Evolutionary conservation across 2,113 vertebrate genomes (phyloP).

Genomic region (Labeo rohita): DNA sequence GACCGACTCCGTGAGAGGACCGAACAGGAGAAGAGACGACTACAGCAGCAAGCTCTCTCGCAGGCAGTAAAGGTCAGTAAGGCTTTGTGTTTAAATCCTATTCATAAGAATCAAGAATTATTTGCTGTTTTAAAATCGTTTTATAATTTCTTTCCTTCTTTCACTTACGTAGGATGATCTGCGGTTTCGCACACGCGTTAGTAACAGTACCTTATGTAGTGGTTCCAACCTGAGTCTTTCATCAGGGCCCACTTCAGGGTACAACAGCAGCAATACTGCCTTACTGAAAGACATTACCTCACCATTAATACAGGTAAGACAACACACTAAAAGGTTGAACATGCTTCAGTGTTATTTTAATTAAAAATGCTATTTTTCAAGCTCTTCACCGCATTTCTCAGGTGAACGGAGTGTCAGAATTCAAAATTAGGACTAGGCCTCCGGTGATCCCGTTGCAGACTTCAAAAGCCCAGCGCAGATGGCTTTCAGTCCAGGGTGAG

Average conservation of each 20-base stretch:
- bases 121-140: not conserved
- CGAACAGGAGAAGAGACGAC: constrained; percentile 85
- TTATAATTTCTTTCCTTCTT: not conserved
- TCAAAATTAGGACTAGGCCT: constrained; percentile 72
- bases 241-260: constrained; percentile 92
- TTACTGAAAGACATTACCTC: constrained; percentile 70
- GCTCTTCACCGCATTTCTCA: constrained; percentile 37
- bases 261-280: constrained; percentile 86
- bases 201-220: constrained; percentile 86
- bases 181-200: constrained; percentile 80
- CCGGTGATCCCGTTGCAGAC: constrained; percentile 73
- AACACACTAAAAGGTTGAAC: not conserved
- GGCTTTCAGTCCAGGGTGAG: constrained; percentile 76
- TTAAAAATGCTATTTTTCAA: not conserved
- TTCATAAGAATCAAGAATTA: not conserved
- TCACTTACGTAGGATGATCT: constrained; percentile 80
- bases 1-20: constrained; percentile 85
- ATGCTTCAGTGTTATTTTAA: not conserved
- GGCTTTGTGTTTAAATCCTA: not conserved
- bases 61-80: constrained; percentile 80
- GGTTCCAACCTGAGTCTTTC: constrained; percentile 90
- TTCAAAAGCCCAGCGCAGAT: constrained; percentile 63
- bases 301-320: constrained; percentile 69
- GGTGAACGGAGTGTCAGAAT: constrained; percentile 63
- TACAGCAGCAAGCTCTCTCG: constrained; percentile 81